phyloP scores from a whole-genome alignment of 2,888 invertebrate species.

The Thalpophila matura region DNA sequence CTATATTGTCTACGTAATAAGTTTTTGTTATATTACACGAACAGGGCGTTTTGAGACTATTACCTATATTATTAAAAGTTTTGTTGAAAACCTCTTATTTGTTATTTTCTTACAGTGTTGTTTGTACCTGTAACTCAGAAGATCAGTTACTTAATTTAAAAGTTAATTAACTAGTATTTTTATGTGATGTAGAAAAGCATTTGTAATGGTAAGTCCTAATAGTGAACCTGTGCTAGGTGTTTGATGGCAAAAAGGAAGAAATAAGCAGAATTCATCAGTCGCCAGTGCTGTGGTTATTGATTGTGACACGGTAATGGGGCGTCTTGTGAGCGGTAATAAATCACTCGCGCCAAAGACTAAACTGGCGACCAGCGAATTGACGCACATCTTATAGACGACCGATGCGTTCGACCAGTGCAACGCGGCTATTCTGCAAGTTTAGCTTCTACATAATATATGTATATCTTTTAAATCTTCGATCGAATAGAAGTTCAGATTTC shows the following conservation, averaged over 20 bases:
- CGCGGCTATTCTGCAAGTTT: conserved; percentile 17
- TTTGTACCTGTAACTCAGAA: conserved; percentile 10
- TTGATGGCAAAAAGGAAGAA: conserved; percentile 64
- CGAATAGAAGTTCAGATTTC: conserved; percentile 1
- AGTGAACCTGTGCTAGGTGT: conserved; percentile 46
- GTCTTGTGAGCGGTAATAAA: conserved; percentile 78
- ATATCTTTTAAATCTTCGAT: conserved; percentile 8
- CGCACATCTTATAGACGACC: conserved; percentile 30
- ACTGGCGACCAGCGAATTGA: conserved; percentile 52
- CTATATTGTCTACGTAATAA: conserved; percentile 29
- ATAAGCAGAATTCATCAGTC: conserved; percentile 78
- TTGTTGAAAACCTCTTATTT: conserved; percentile 16
- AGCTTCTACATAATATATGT: conserved; percentile 13
- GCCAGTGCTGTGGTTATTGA: conserved; percentile 80
- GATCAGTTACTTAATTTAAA: conserved; percentile 56
- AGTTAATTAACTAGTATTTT: conserved; percentile 62
- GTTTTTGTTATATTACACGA: too few relatives aligned
- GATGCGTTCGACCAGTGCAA: conserved; percentile 8
- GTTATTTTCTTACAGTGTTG: conserved; percentile 26
- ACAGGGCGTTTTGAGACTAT: too few relatives aligned
- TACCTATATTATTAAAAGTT: background rate
- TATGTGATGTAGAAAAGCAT: conserved; percentile 56
- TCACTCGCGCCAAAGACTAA: conserved; percentile 68
- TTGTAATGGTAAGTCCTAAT: conserved; percentile 45
- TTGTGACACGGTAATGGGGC: conserved; percentile 84